phyloP scores from a whole-genome alignment of 2,797 vertebrate genomes.

The Semaprochilodus insignis region DNA sequence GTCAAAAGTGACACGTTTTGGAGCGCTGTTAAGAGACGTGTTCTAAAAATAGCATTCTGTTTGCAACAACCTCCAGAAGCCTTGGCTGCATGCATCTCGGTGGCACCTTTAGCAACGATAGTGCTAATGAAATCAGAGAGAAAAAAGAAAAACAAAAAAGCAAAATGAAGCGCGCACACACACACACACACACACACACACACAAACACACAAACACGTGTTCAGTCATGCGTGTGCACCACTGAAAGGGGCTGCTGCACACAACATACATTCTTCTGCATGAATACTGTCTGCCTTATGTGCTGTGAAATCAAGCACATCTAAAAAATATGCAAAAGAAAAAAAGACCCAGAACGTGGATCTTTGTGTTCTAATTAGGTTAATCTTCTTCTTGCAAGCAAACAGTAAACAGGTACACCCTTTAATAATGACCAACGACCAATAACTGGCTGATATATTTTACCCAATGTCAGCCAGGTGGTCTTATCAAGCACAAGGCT shows the following conservation, averaged over 20 bases:
- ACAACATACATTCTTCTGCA: background rate
- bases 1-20: slow-evolving; percentile 23
- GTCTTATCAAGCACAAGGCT: no score
- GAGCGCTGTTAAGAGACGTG: background rate
- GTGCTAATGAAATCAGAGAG: slow-evolving; percentile 27
- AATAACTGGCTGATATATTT: no score
- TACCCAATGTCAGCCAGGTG: no score
- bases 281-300: background rate
- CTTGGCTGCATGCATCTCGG: slow-evolving; percentile 50
- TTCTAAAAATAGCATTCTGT: slow-evolving; percentile 65
- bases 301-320: background rate
- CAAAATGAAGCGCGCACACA: background rate
- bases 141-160: background rate
- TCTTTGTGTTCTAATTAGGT: no score
- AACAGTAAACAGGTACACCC: no score
- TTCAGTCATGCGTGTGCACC: background rate
- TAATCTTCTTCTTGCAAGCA: no score
- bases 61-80: slow-evolving; percentile 46
- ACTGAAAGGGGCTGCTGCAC: background rate
- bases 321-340: background rate
- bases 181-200: background rate
- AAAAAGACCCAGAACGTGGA: background rate
- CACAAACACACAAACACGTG: background rate
- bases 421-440: no score
- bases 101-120: slow-evolving; percentile 59